Evolutionary conservation across 2,888 invertebrate species (phyloP).

Genomic region (Drosophila rubida): DNA sequence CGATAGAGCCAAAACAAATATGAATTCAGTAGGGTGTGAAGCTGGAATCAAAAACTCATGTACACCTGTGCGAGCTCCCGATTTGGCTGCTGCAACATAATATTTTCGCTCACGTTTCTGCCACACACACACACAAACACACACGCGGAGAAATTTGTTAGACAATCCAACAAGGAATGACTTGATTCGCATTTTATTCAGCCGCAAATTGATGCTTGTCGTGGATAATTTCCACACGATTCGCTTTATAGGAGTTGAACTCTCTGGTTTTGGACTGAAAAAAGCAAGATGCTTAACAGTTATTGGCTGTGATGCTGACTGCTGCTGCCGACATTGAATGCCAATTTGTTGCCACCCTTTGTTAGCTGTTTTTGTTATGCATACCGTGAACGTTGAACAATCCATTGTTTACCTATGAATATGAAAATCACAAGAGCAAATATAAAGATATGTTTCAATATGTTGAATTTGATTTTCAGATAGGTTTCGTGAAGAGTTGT

Average conservation of each 20-base stretch:
- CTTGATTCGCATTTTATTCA: conserved; percentile 16
- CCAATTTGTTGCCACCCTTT: conserved; percentile 21
- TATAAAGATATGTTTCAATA: too few relatives aligned
- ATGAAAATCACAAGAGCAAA: too few relatives aligned
- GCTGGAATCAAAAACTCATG: neutral
- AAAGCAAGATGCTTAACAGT: neutral
- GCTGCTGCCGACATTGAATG: conserved; percentile 6
- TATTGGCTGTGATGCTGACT: too few relatives aligned
- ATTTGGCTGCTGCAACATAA: neutral
- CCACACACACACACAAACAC: conserved; percentile 4
- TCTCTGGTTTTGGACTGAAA: neutral
- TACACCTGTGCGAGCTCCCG: neutral
- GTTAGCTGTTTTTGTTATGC: neutral
- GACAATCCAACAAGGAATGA: neutral
- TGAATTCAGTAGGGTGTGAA: neutral
- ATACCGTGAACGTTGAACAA: neutral
- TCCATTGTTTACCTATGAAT: too few relatives aligned
- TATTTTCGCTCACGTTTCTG: conserved; percentile 5
- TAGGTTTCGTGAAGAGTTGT: too few relatives aligned
- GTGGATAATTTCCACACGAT: conserved; percentile 16
- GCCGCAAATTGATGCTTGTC: conserved; percentile 20
- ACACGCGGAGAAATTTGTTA: neutral
- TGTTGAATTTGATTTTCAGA: too few relatives aligned
- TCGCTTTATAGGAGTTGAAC: neutral
- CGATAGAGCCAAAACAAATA: neutral